A percentile compares a stretch with the other conserved stretches of the same genome.
Evolutionary conservation across 37 sponge, comb jelly and placozoan genomes (phyloP).

Genomic region (Ianthella basta): DNA sequence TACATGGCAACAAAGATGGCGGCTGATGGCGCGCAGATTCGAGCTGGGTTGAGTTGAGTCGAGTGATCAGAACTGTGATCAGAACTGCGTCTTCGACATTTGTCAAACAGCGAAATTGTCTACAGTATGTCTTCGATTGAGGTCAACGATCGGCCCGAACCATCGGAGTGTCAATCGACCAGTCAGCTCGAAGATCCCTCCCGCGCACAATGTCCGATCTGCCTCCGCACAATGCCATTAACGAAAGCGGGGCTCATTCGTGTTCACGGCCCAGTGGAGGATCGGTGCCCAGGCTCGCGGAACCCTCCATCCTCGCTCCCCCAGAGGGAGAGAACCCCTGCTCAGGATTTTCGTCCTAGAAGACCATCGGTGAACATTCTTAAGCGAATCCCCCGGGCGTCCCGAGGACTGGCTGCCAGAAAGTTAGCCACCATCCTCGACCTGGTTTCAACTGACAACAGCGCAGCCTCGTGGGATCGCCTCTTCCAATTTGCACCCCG

Average conservation of each 20-base stretch:
- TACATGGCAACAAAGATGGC: too few relatives aligned
- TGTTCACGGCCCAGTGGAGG: conserved; percentile 14
- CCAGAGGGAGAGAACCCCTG: conserved; percentile 11
- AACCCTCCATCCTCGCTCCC: conserved; percentile 3
- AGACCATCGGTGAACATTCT: conserved; percentile 28
- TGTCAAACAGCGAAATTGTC: too few relatives aligned
- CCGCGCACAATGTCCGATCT: conserved; percentile 12
- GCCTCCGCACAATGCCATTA: conserved; percentile 13
- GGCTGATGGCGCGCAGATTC: too few relatives aligned
- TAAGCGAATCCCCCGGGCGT: conserved; percentile 39
- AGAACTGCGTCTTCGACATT: too few relatives aligned
- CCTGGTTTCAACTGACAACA: conserved; percentile 12
- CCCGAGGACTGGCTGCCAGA: conserved; percentile 21
- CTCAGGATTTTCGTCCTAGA: conserved; percentile 20
- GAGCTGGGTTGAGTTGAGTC: too few relatives aligned
- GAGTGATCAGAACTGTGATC: too few relatives aligned
- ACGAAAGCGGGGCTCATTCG: conserved; percentile 19
- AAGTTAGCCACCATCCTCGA: conserved; percentile 28
- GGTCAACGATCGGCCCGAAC: background rate
- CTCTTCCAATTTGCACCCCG: conserved; percentile 37
- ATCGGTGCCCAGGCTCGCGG: conserved; percentile 15
- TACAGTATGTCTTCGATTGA: background rate
- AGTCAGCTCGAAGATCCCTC: background rate
- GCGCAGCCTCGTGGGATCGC: conserved; percentile 24
- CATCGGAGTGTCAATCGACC: background rate